A percentile compares a stretch with the other conserved stretches of the same genome.
phyloP scores from a whole-genome alignment of 2,797 vertebrate genomes.

The Tamandua tetradactyla region DNA sequence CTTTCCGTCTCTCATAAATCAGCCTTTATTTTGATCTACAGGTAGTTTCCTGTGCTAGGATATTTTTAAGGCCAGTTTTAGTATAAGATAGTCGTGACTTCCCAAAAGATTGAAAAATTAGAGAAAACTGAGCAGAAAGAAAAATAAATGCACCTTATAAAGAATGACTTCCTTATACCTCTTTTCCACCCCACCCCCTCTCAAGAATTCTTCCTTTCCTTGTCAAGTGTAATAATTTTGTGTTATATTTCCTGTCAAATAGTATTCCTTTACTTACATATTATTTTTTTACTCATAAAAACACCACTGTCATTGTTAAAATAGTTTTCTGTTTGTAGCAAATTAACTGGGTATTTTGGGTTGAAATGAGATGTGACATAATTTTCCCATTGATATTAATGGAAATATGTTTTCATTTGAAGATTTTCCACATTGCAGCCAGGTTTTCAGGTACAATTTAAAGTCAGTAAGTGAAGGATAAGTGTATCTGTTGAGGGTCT shows the following conservation, averaged over 20 bases:
- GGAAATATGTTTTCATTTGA: conserved; percentile 9
- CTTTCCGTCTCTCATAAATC: conserved; percentile 21
- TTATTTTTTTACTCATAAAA: conserved; percentile 11
- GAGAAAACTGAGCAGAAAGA: conserved; percentile 7
- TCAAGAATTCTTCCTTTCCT: background rate
- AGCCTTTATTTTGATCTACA: conserved; percentile 31
- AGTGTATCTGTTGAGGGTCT: background rate
- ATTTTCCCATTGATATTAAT: conserved; percentile 43
- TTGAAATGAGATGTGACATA: background rate
- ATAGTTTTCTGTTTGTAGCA: conserved; percentile 8
- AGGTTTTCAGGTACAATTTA: conserved; percentile 6
- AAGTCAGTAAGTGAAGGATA: background rate
- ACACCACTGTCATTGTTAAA: conserved; percentile 32
- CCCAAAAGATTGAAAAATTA: background rate
- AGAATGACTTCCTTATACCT: background rate
- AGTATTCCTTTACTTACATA: conserved; percentile 24
- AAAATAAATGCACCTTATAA: background rate
- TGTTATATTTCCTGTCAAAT: conserved; percentile 27
- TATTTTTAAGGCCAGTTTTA: conserved; percentile 20
- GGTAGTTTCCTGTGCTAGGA: background rate
- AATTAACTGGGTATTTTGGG: background rate
- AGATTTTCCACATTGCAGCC: background rate
- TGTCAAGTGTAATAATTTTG: background rate
- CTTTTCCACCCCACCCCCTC: background rate
- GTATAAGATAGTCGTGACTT: background rate